Base-by-base conservation (phyloP, 1,140 invertebrate genomes). In the Brachionus koreanus region DNA sequence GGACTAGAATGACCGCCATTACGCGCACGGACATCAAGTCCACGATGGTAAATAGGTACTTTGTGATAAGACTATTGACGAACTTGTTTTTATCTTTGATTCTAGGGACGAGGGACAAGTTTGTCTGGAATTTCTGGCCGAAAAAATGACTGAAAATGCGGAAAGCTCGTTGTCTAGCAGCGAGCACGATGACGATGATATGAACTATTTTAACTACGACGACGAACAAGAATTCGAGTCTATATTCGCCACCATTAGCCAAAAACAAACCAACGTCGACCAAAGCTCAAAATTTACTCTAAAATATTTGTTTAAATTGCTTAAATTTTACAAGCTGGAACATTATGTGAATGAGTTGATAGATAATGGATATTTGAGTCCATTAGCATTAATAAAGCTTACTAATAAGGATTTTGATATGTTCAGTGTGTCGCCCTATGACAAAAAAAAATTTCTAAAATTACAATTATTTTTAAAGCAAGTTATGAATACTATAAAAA, bases 381-480 rank as follows among this genome's bases (percentile, higher is more conserved):
- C 69, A 46, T 46, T 74, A n/a, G 43, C 69, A 46, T 74, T 74
- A 35, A 25, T 39, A 25, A 74, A 74, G 12, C 69, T 74, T 42
- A 49, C 39, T 5, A 42, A 74, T 25, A 74, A 74, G 10, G 69
- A 74, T 39, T 74, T 74, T 13, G 39, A 74, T 39, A 25, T 46
- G 39, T 25, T 74, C 19, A 74, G 33, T 74, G 69, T 74, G 16
- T 74, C 69, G 43, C 69, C 69, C 19, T 74, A 74, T 46, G 69
- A 74, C 25, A 74, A 46, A 46, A 74, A 74, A 74, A 74, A 74
- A 25, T 74, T 74, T 74, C 12, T 74, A 9, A 74, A 74, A 74
- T 23, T 74, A 23, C 69, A 74, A 74, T 74, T 46, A 46, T 74
- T 74, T 74, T 46, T 74, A 46, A 74, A 74, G 43, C 69, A 74